A percentile compares a stretch with the other conserved stretches of the same genome.
Evolutionary conservation across 1,140 invertebrate genomes (phyloP).

Genomic region (Coboldia fuscipes): DNA sequence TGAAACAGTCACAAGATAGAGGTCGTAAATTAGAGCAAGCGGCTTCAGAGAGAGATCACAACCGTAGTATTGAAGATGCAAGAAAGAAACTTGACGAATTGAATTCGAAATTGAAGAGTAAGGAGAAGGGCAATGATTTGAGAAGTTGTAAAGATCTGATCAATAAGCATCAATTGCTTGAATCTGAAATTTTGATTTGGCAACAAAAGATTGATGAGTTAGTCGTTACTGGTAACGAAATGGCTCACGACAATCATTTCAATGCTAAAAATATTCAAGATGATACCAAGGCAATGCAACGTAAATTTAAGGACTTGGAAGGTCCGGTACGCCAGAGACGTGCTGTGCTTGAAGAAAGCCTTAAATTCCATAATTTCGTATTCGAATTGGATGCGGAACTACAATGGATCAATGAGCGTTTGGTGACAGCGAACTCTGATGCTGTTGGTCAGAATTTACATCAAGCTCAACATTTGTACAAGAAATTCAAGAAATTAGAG

Average conservation of each 20-base stretch:
- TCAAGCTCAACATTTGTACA: conserved; percentile 76
- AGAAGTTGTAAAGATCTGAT: conserved; percentile 72
- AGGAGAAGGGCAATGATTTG: conserved; percentile 64
- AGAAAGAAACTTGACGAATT: conserved; percentile 62
- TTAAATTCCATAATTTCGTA: conserved; percentile 79
- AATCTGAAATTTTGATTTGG: conserved; percentile 59
- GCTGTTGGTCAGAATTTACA: conserved; percentile 62
- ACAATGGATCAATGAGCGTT: conserved; percentile 87
- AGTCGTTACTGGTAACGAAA: conserved; percentile 57
- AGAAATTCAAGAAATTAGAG: conserved; percentile 84
- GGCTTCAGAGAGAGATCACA: conserved; percentile 17
- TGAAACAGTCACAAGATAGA: conserved; percentile 55
- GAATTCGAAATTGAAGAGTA: conserved; percentile 46
- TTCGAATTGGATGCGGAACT: conserved; percentile 86
- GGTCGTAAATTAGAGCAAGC: conserved; percentile 47
- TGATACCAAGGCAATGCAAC: conserved; percentile 51
- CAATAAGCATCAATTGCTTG: conserved; percentile 65
- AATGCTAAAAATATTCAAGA: conserved; percentile 69
- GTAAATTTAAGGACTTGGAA: conserved; percentile 33
- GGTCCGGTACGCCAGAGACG: conserved; percentile 40
- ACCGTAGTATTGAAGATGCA: conserved; percentile 49
- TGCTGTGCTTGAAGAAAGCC: conserved; percentile 65
- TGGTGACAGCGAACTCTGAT: conserved; percentile 55
- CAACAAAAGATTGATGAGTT: conserved; percentile 55
- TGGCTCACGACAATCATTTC: conserved; percentile 85